Base-by-base conservation (phyloP, 2,113 vertebrate genomes). In the Nothocercus julius region DNA sequence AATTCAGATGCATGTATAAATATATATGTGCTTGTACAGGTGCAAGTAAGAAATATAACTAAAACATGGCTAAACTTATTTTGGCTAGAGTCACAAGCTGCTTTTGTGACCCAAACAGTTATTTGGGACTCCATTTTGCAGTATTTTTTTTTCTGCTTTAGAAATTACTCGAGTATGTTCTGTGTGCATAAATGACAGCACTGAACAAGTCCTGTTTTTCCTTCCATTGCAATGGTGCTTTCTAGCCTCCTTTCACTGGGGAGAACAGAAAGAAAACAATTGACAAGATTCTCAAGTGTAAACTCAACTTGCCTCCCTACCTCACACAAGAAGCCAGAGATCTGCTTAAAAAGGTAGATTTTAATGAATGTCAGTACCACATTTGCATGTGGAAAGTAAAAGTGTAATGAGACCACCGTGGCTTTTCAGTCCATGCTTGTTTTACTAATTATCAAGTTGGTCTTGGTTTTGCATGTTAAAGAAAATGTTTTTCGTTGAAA, bases 271-370 rank as follows among this genome's bases (percentile, higher is more conserved):
- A 99, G 98, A 99, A 99, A 98, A 99, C 99, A 9, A 99, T 99
- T 96, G 99, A 99, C 97, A 99, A 99, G 98, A 99, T 99, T 96
- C 98, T 99, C 93, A 99, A 99, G 98, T 99, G 99, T 98, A 99
- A 99, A 98, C 98, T 99, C 96, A 99, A 99, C 97, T 98, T 99
- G 98, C 99, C 99, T 98, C 99, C 99, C 98, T 99, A 99, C 99
- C 99, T 99, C 99, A 99, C 99, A 92, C 99, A 99, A 98, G 99
- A 99, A 98, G 99, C 99, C 98, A 99, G 99, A 98, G 99, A 99
- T 97, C 98, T 99, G 95, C 98, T 99, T 94, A 99, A 99, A 98
- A 99, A 99, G 98, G 99, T 99, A 98, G 56, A 25, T 38, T 92
- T 91, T 32, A 51, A 63, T 78, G 32, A 80, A 59, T 90, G 20